Conservation (phyloP, 2,888 invertebrate genomes). For the Phania funesta region DNA sequence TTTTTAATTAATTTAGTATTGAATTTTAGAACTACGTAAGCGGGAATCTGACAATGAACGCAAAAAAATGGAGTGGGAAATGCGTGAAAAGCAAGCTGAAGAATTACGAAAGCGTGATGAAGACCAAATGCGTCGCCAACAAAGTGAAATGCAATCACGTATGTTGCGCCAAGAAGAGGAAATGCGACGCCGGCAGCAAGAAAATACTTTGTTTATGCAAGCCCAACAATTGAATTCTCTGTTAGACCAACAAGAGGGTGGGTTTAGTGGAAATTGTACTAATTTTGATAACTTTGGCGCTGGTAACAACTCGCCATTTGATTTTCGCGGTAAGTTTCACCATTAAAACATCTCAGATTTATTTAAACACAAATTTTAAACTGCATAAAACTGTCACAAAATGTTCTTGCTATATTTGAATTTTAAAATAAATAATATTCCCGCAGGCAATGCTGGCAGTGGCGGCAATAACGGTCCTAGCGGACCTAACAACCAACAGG, state of each 20-base stretch:
- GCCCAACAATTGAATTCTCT: constrained; percentile 84
- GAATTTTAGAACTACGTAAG: constrained; percentile 85
- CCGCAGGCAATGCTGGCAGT: constrained; percentile 69
- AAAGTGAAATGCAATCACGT: constrained; percentile 88
- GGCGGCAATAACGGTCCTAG: constrained; percentile 58
- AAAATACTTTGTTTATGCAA: constrained; percentile 93
- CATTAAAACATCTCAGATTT: not conserved
- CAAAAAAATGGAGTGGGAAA: constrained; percentile 91
- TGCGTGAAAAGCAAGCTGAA: constrained; percentile 90
- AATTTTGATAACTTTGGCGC: constrained; percentile 69
- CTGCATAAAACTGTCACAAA: not conserved
- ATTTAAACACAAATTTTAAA: no score
- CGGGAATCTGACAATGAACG: constrained; percentile 93
- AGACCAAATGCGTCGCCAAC: constrained; percentile 84
- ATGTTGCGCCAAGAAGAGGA: constrained; percentile 92
- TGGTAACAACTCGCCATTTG: constrained; percentile 75
- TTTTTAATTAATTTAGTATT: not conserved
- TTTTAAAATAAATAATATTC: not conserved
- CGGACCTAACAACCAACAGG: constrained; percentile 73
- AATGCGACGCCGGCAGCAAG: constrained; percentile 90
- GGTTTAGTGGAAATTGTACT: constrained; percentile 71
- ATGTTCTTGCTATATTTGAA: not conserved
- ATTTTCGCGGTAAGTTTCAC: constrained; percentile 75
- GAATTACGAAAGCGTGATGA: constrained; percentile 88
- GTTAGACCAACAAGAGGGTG: constrained; percentile 85